These are phyloP conservation scores for Contarinia nasturtii DNA, from an alignment of 1,140 invertebrate species.

Conservation along the genomic window DNA sequence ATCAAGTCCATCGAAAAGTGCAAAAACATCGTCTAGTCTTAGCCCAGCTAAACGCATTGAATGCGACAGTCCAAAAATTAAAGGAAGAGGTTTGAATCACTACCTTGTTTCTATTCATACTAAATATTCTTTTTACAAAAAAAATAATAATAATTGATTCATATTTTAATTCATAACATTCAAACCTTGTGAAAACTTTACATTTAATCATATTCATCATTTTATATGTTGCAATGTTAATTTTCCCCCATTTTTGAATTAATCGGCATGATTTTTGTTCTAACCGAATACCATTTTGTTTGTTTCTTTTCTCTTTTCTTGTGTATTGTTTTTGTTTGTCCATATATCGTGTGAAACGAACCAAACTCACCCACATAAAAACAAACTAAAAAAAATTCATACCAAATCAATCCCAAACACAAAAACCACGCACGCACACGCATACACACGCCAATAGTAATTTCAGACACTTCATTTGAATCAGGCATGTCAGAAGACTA, in stretches of 20 bases:
- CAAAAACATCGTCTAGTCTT: conserved; percentile 63
- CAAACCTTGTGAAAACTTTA: not conserved
- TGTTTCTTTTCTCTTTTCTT: no score
- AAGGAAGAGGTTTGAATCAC: conserved; percentile 14
- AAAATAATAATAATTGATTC: not conserved
- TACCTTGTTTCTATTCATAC: not conserved
- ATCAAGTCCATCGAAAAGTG: conserved; percentile 65
- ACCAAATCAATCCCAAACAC: no score
- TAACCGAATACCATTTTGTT: no score
- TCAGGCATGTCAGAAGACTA: conserved; percentile 91
- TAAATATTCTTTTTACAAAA: not conserved
- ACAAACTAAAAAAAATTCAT: no score
- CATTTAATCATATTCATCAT: not conserved
- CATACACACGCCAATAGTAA: conserved; percentile 11
- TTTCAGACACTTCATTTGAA: conserved; percentile 73
- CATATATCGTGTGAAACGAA: not conserved
- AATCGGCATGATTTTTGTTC: no score
- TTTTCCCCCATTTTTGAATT: no score
- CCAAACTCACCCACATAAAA: conserved; percentile 4
- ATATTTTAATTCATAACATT: not conserved
- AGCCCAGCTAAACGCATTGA: conserved; percentile 69
- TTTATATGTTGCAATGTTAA: no score
- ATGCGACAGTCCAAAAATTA: conserved; percentile 38
- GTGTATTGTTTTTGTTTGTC: no score
- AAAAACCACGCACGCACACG: no score